Evolutionary conservation across 2,888 invertebrate species (phyloP), one percentile per base, ranked within the genome.

Genomic region (Sphaeridia pumilis): DNA sequence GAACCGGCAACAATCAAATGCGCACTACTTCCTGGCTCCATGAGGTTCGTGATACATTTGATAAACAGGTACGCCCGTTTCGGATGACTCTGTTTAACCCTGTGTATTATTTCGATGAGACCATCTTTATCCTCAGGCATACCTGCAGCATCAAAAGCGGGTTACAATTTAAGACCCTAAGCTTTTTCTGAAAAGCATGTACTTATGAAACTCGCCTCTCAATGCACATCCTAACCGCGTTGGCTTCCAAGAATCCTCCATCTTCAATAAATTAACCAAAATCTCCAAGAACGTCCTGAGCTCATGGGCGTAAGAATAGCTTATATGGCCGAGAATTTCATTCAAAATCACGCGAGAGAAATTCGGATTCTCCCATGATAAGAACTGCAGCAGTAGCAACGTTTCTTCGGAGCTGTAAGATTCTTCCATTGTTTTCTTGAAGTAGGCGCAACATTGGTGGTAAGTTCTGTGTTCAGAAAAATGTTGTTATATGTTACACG

Each of bases 11-110:
- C 76, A 73, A 92, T 81, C 67, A 82, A 79, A 67, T 83, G 78
- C 24, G 89, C 89, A 56, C 81, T 77, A 52, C 81, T 80, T 70
- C 89, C 88, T 71, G 86, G 83, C 66, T 82, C 80, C 76, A 94
- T 90, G 60, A 94, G 77, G 64, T 84, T 81, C 59, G 93, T 93
- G 75, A 95, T 79, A 70, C 90, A 87, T 75, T 95, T 95, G 59
- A 95, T 88, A 74, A 93, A 94, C 72, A 93, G 90, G 75, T 95
- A 95, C 59, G 93, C 90, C 61, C 94, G 78, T 74, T 94, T 94
- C 72, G 94, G 93, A 73, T 93, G 92, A 73, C 93, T 90, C 60
- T 84, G 87, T 73, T 92, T 93, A 55, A 89, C 86, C 57, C 88
- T 81, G 65, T 84, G 81, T 68, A 94, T 90, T 53, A 88, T 94